Base-by-base conservation (phyloP, 2,113 vertebrate species). In the Sceloporus tristichus region DNA sequence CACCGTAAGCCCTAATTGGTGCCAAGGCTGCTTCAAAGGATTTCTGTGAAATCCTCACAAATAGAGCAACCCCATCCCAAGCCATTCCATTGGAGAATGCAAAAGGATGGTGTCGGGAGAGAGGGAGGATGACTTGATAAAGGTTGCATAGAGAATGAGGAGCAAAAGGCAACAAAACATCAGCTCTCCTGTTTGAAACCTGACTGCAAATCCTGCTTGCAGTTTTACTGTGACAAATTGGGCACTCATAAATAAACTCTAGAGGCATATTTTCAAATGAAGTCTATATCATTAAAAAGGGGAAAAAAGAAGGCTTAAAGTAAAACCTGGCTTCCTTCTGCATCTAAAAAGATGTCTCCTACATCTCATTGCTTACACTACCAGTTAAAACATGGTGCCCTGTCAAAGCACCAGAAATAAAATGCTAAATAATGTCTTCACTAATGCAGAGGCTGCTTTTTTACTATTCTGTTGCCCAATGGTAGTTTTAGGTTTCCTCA, bases 1-100 rank as follows among this genome's bases (percentile, higher is more conserved):
- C 27, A 74, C 38, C 29, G 70, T 79, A 86, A 87, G 78, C 16
- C 70, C 86, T 87, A 87, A 87, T 75, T 87, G 68, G 79, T 42
- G 53, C 53, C 85, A 74, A 7, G 34, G 68, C 29, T 48, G 54
- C 79, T 87, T 87, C 70, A 80, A 87, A 87, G 68, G 78, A 62
- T 48, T 59, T 59, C 79, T 48, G 79, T 73, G 78, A 81, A 74
- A 82, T 82, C 70, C 70, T 74, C 56, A 48, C 54, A 82, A 87
- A 74, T 74, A 62, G 68, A 87, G 79, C 54, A 48, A 65, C 56
- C 7, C 54, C 25, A 74, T 8, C 84, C 79, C 9, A 11, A 62
- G 79, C 38, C 38, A 16, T 65, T 74, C 79, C 48, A 53, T 38
- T 42, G 79, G 53, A 66, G 78, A 62, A 81, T 73, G 78, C 78